Evolutionary conservation across 2,888 invertebrate species (phyloP).

Genomic region (Octonoba sinensis): DNA sequence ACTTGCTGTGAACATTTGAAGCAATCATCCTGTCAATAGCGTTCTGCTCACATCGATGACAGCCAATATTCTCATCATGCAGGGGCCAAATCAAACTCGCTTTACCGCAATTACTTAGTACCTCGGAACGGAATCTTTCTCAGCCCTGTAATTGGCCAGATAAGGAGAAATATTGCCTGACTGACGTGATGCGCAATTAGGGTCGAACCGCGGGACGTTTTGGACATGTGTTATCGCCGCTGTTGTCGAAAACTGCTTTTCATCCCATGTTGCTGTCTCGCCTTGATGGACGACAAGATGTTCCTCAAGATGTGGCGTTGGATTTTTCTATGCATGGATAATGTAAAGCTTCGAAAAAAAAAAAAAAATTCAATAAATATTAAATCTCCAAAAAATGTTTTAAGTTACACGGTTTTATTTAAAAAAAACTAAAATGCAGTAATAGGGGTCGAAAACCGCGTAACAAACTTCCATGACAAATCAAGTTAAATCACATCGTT

Average conservation of each 20-base stretch:
- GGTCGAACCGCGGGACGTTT: background rate
- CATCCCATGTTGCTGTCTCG: too few species aligned
- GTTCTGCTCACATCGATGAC: conserved; percentile 2
- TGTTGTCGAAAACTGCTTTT: conserved; percentile 2
- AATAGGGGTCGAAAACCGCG: too few species aligned
- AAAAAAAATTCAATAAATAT: too few species aligned
- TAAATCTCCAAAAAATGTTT: too few species aligned
- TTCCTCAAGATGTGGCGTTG: too few species aligned
- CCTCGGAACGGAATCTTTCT: background rate
- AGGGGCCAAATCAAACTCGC: conserved; percentile 11
- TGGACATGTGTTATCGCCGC: background rate
- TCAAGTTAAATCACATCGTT: too few species aligned
- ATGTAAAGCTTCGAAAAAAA: too few species aligned
- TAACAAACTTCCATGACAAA: too few species aligned
- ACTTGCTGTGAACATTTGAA: background rate
- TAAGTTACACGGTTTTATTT: too few species aligned
- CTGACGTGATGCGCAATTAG: conserved; percentile 32
- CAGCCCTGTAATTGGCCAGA: conserved; percentile 5
- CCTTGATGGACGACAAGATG: too few species aligned
- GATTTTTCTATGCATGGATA: too few species aligned
- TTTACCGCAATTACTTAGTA: conserved; percentile 31
- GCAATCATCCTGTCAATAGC: conserved; percentile 38
- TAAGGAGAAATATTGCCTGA: conserved; percentile 17
- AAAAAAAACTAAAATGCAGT: too few species aligned
- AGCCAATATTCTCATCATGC: conserved; percentile 26